Evolutionary conservation across 2,797 vertebrate genomes (phyloP), one percentile per base, ranked within the genome.

Genomic region (Enoplosus armatus): DNA sequence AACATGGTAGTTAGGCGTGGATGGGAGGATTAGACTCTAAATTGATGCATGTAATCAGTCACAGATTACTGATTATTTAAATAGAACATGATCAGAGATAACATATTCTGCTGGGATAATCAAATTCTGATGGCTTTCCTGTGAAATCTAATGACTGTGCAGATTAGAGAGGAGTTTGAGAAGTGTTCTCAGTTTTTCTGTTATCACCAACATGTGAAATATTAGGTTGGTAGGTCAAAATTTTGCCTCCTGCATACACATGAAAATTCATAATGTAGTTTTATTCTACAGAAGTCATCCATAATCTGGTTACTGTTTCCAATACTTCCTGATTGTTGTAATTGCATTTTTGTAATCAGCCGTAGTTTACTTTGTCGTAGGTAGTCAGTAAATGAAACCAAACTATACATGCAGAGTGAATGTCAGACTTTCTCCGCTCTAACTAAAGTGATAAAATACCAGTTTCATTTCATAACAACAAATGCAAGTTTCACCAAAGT

Each of bases 51-150:
- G 37, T 71, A 69, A 84, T 84, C 58, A 60, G 71, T 72, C 50
- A 77, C 56, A 75, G 54, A 86, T 80, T 43, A 59, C 41, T 70
- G 27, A 69, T 72, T 68, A 69, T 77, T 33, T 75, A 10, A 78
- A 85, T 37, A 70, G 26, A 80, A 80, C 69, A 61, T 61, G 54
- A 65, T 53, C 47, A 14, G 39, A 31, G 54, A 66, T 65, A 31
- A 77, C 39, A 43, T 66, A 70, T 64, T 72, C n/a, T 77, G 48
- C 31, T 12, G 3, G 9, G 3, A 54, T 73, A 56, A 75, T 72
- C 20, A 48, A 24, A 56, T 72, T 75, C 37, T n/a, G 48, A 81
- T 84, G 63, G 70, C 62, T 37, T 69, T 72, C 45, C n/a, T 33
- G 15, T 1, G 31, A 69, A 69, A 64, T 73, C 50, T 26, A 45